Evolutionary conservation across 1,140 invertebrate genomes (phyloP), one percentile per base, ranked within the genome.

Genomic region (Laupala kohalensis): DNA sequence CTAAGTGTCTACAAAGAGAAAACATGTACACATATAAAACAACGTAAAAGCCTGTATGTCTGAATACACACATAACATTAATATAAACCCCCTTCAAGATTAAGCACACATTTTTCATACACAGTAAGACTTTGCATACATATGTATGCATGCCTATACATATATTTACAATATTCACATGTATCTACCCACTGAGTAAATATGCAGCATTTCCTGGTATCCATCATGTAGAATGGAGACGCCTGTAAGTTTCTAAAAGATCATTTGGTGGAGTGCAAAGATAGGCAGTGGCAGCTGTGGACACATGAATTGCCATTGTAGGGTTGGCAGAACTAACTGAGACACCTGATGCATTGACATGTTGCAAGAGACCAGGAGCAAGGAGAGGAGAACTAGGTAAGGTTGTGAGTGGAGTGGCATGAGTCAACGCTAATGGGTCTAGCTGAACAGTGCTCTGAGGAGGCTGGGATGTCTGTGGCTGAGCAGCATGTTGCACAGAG

Each of bases 401-500:
- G 27, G 72, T 72, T 30, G 72, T 73, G 13, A 73, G 63, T 66
- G 72, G 72, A 24, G 29, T 29, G 29, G 19, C 29, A 29, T 68
- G 67, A 30, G 26, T 37, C 5, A 68, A 23, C 3, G 67, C 67
- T n/a, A 27, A n/a, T 6, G 67, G 19, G 15, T 29, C 67, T 5
- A 29, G 12, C 6, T 19, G 9, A 9, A 29, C 67, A 30, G 25
- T 37, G 24, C 26, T 64, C 23, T 63, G 65, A 67, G 64, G n/a
- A 67, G n/a, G 30, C n/a, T 70, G 66, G 25, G 37, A 27, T 29
- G 62, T 6, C 63, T 69, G 70, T 26, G 70, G 72, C 5, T 75
- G 73, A 9, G 53, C 70, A 27, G 78, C 75, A 24, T 81, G 78
- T 25, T 74, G 76, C 26, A 78, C 77, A 27, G 81, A 80, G 13